phyloP scores from a whole-genome alignment of 2,113 vertebrate genomes.

The Oxygymnocypris stewartii region DNA sequence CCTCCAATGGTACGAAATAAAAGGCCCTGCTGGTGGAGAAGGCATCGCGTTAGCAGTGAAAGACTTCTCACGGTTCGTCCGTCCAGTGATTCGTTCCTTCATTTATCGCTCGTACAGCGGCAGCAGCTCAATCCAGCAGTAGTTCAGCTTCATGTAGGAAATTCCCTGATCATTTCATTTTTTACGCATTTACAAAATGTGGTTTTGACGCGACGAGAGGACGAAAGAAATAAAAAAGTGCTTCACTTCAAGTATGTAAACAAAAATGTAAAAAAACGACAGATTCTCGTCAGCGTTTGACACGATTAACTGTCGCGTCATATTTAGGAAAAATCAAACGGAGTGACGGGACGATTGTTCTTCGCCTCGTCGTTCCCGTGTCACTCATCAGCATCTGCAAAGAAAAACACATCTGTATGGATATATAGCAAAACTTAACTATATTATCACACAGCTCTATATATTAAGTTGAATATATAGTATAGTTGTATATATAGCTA shows the following conservation, averaged over 20 bases:
- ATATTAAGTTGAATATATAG: too few relatives aligned
- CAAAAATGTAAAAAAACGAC: conserved; percentile 48
- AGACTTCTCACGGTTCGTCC: not conserved
- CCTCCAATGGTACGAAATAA: not conserved
- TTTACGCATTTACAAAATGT: not conserved
- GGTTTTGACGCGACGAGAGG: not conserved
- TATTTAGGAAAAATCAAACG: not conserved
- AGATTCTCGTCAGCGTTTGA: conserved; percentile 65
- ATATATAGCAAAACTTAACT: too few relatives aligned
- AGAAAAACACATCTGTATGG: not conserved
- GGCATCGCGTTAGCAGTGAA: not conserved
- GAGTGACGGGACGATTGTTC: conserved; percentile 3
- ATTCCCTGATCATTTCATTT: conserved; percentile 67
- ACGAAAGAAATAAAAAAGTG: conserved; percentile 68
- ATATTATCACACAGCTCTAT: too few relatives aligned
- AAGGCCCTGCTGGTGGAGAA: conserved; percentile 47
- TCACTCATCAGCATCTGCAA: conserved; percentile 18
- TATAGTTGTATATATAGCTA: too few relatives aligned
- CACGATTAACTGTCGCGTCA: conserved; percentile 44
- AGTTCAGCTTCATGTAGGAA: conserved; percentile 51
- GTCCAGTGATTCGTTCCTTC: not conserved
- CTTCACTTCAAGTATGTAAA: conserved; percentile 79
- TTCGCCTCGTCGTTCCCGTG: not conserved
- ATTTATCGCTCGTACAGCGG: not conserved
- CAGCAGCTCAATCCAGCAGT: not conserved